phyloP scores from a whole-genome alignment of 2,797 vertebrate species.

The Novumbra hubbsi region DNA sequence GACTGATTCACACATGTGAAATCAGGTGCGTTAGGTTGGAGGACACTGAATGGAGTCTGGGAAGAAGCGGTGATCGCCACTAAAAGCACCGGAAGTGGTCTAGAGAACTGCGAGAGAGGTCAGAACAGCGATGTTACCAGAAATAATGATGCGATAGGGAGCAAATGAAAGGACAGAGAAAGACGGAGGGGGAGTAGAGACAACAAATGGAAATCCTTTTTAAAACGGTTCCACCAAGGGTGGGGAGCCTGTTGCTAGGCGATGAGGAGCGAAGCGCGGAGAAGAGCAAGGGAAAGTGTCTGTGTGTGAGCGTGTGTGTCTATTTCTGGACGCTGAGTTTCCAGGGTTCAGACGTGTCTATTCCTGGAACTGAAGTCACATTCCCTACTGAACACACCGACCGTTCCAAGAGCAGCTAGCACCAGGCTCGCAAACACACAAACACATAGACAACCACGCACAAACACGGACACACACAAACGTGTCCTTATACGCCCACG shows the following conservation, averaged over 20 bases:
- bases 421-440: not conserved
- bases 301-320: conserved; percentile 51
- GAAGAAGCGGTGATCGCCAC: too few species aligned
- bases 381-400: conserved; percentile 68
- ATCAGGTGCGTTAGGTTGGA: too few species aligned
- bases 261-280: conserved; percentile 67
- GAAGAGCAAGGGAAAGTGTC: conserved; percentile 41
- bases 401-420: conserved; percentile 26
- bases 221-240: conserved; percentile 66
- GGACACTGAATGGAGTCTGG: too few species aligned
- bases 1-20: too few species aligned
- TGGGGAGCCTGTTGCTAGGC: conserved; percentile 81
- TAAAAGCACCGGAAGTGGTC: not conserved
- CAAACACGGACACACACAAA: conserved; percentile 11
- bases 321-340: conserved; percentile 80
- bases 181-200: conserved; percentile 32
- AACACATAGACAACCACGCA: conserved; percentile 11
- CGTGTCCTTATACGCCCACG: not conserved
- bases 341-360: conserved; percentile 82
- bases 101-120: not conserved
- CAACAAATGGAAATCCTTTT: conserved; percentile 50
- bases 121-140: not conserved
- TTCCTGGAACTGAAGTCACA: conserved; percentile 78
- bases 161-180: conserved; percentile 19
- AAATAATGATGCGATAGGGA: conserved; percentile 18